Evolutionary conservation across 2,888 invertebrate genomes (phyloP), one percentile per base, ranked within the genome.

Genomic region (Resseliella maxima): DNA sequence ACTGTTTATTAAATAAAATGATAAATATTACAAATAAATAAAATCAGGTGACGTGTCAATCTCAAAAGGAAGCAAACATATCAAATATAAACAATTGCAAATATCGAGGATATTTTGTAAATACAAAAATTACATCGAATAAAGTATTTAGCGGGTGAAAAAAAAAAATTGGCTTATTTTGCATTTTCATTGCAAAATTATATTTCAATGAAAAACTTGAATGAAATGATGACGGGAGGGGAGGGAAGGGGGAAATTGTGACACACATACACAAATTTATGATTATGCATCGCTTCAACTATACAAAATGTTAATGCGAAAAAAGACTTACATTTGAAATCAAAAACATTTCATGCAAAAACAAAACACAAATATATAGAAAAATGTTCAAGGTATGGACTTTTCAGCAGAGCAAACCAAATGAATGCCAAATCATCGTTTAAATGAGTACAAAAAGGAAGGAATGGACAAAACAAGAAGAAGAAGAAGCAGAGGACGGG

Each of bases 381-480:
- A 36, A 83, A 36, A 38, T 36, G 36, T 38, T 83, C 83, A 83
- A 83, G 83, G 83, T 83, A 38, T 24, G n/a, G n/a, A 24, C 38
- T 50, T 50, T 50, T 18, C 18, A 50, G 18, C 46, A 50, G 21
- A 38, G 38, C 36, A 36, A n/a, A n/a, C 21, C 24, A 35, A 81
- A 41, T 41, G 15, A 81, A 81, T 18, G 5, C 35, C 36, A 83
- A 83, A 38, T 38, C 38, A 83, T 83, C 38, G 38, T n/a, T 5
- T 83, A 83, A 83, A 38, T 24, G 38, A 83, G 83, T 83, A 24
- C 83, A 83, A 83, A 64, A 24, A 38, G 83, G 38, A 83, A 83
- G 83, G 83, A 83, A 83, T 83, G 72, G 72, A 72, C 36, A 72
- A 50, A 50, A 50, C 2, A 64, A 31, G 1, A 18, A 64, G 18